These are phyloP conservation scores for Pheosia gnoma DNA, from an alignment of 2,888 invertebrate genomes.

Conservation along the genomic window DNA sequence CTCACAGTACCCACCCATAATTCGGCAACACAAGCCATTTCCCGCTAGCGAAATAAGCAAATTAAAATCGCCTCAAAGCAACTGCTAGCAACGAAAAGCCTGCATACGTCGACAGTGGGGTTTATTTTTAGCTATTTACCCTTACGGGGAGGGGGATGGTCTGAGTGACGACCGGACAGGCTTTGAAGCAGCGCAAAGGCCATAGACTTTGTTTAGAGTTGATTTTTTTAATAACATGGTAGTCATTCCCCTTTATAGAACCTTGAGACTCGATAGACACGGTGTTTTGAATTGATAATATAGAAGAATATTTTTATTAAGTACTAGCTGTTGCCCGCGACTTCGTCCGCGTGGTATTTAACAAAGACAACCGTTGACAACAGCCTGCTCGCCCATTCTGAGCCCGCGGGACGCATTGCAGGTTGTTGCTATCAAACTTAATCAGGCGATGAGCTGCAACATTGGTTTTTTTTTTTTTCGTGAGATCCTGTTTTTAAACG, in stretches of 20 bases:
- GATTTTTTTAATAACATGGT: conserved; percentile 31
- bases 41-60: conserved; percentile 75
- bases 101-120: conserved; percentile 54
- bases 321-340: too few relatives aligned
- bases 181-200: conserved; percentile 55
- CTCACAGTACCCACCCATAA: conserved; percentile 44
- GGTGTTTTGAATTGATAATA: too few relatives aligned
- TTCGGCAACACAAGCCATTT: conserved; percentile 70
- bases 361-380: too few relatives aligned
- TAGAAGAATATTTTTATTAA: too few relatives aligned
- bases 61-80: conserved; percentile 80
- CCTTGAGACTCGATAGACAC: neutral
- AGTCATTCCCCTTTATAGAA: neutral
- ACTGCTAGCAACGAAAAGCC: conserved; percentile 73
- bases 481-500: too few relatives aligned
- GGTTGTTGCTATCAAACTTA: too few relatives aligned
- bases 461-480: too few relatives aligned
- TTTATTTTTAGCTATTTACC: conserved; percentile 73
- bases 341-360: too few relatives aligned
- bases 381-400: too few relatives aligned
- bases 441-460: too few relatives aligned
- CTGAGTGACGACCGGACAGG: conserved; percentile 55
- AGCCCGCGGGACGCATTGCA: too few relatives aligned
- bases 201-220: conserved; percentile 39
- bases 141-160: conserved; percentile 45